Evolutionary conservation across 2,113 vertebrate genomes (phyloP), one percentile per base, ranked within the genome.

Genomic region (Dasypus novemcinctus): DNA sequence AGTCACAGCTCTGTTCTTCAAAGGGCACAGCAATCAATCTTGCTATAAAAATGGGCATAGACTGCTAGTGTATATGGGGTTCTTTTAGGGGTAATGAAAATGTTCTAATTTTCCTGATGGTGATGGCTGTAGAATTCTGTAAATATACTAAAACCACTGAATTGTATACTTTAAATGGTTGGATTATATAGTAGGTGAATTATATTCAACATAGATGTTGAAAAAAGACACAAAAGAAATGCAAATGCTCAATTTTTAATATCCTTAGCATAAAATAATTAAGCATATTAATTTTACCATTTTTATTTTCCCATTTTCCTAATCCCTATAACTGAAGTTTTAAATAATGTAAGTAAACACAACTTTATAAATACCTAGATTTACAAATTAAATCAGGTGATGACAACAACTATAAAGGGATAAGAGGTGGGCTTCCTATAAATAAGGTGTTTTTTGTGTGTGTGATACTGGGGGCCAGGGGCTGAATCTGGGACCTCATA

Each of bases 171-270:
- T n/a, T n/a, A n/a, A n/a, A n/a, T n/a, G n/a, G n/a, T n/a, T n/a
- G n/a, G n/a, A n/a, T n/a, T n/a, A n/a, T n/a, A n/a, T n/a, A n/a
- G n/a, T n/a, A n/a, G n/a, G n/a, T 75, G 31, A 85, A 80, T 57
- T 36, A 9, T 43, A 90, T 59, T 90, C 87, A 85, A 86, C 81
- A 86, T 93, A 80, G 38, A 57, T 27, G 17, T 75, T 95, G 7
- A 72, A 64, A 80, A 88, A 86, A 93, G 33, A 25, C 23, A 86
- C 18, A 61, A 17, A 43, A 57, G 79, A 93, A 43, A 89, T 78
- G 25, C 72, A 75, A 87, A 23, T 78, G 71, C 29, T 89, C 64
- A 75, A 69, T 36, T 82, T 75, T 91, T 59, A 96, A 72, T 93
- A 49, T 54, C 13, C 38, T 75, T 69, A 68, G 41, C 20, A 81